Conservation (phyloP, 2,113 vertebrate genomes). For the Garra rufa region DNA sequence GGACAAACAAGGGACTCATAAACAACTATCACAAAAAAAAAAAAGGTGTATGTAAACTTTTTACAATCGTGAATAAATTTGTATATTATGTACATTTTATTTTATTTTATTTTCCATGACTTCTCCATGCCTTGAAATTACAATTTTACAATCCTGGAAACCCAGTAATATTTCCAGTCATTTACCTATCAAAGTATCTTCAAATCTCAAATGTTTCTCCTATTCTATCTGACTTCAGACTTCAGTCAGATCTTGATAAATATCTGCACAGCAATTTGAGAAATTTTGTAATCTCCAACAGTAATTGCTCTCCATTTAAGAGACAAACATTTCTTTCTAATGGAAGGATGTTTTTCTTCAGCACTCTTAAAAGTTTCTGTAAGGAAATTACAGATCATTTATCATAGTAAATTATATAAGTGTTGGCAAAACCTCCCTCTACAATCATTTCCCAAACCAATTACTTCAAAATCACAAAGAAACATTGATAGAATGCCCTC, state of each 20-base stretch:
- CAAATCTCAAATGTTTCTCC: not conserved
- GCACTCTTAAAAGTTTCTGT: not conserved
- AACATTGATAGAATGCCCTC: not conserved
- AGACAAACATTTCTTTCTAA: not conserved
- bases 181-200: not conserved
- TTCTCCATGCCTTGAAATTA: not conserved
- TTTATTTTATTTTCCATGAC: no score
- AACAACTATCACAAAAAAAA: no score
- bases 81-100: not conserved
- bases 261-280: not conserved
- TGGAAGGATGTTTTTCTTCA: not conserved
- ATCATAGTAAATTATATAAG: not conserved
- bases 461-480: constrained; percentile 8
- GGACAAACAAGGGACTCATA: no score
- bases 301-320: not conserved
- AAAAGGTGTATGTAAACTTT: no score
- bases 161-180: not conserved
- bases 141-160: not conserved
- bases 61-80: no score
- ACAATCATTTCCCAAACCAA: not conserved
- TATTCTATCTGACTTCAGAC: not conserved
- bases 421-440: not conserved
- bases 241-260: not conserved
- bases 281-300: not conserved
- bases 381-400: not conserved